Base-by-base conservation (phyloP, 2,113 vertebrate genomes). In the Cebidichthys violaceus region DNA sequence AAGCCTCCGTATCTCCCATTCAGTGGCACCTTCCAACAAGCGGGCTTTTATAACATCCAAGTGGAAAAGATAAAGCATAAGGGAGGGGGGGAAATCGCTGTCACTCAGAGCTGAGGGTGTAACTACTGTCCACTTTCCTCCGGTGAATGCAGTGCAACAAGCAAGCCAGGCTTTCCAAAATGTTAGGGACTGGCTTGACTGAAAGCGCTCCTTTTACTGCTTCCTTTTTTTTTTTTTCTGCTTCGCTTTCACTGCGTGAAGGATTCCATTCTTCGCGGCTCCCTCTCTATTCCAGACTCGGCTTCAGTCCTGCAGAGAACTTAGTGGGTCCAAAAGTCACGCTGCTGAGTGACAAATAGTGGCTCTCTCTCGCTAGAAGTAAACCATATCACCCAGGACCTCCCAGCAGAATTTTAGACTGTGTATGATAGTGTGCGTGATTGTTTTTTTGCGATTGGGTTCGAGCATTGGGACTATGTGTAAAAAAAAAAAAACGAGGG, bases 341-440 rank as follows among this genome's bases (percentile, higher is more conserved):
- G 79, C 84, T 81, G 84, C 82, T 75, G 86, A 88, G 85, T 90
- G 89, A 91, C 85, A 90, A 91, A 90, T 81, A 90, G 79, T 41
- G 47, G 35, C 83, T 88, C 69, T 79, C 78, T 82, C 77, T 68
- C 39, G 59, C 83, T 33, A 6, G 55, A 52, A 64, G 54, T 83
- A 55, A 79, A 79, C 41, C 77, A 29, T 66, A 37, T 65, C 75
- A 29, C 47, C 41, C 13, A 35, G 31, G 59, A 37, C 35, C 22
- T 29, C 54, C 35, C 31, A 6, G n/a, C 43, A 14, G 18, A 15
- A 64, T 66, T 47, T 39, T 9, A 35, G 14, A 74, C 57, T 67
- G 45, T 47, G 33, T 7, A 59, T 24, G 33, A 68, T 54, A 57
- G 22, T 1, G 50, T 31, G 57, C 15, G 45, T 18, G 45, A 2